A percentile compares a stretch with the other conserved stretches of the same genome.
phyloP scores from a whole-genome alignment of 2,888 invertebrate genomes.

The Notocelia uddmanniana region DNA sequence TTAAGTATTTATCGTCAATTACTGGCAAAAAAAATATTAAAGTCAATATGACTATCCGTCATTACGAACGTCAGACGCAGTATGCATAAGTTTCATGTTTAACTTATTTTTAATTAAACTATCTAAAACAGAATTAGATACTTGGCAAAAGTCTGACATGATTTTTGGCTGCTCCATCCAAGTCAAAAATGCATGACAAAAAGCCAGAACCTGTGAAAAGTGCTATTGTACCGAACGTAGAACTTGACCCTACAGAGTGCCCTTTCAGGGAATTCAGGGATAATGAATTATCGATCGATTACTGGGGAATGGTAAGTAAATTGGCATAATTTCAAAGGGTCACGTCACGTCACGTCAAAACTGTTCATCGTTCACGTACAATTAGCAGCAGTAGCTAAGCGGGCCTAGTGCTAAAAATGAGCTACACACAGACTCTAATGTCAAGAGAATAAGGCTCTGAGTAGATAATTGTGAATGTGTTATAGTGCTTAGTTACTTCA shows the following conservation, averaged over 20 bases:
- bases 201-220: constrained; percentile 49
- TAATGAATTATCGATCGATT: constrained; percentile 67
- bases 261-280: constrained; percentile 78
- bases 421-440: no score
- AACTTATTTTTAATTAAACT: neutral
- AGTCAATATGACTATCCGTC: neutral
- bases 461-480: no score
- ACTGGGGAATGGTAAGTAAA: constrained; percentile 72
- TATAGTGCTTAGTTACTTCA: no score
- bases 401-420: no score
- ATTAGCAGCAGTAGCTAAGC: no score
- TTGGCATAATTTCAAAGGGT: neutral
- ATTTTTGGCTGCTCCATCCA: neutral
- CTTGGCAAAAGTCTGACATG: neutral
- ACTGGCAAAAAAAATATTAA: neutral
- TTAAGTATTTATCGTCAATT: neutral
- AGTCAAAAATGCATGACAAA: constrained; percentile 46
- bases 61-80: neutral
- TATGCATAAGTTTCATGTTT: neutral
- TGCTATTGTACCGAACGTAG: constrained; percentile 44
- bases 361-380: no score
- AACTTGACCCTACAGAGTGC: constrained; percentile 66
- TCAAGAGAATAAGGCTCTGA: no score
- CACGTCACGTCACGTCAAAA: no score
- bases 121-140: neutral